phyloP scores from a whole-genome alignment of 92 coral and sea anemone species.

The Zoanthus gigantus region DNA sequence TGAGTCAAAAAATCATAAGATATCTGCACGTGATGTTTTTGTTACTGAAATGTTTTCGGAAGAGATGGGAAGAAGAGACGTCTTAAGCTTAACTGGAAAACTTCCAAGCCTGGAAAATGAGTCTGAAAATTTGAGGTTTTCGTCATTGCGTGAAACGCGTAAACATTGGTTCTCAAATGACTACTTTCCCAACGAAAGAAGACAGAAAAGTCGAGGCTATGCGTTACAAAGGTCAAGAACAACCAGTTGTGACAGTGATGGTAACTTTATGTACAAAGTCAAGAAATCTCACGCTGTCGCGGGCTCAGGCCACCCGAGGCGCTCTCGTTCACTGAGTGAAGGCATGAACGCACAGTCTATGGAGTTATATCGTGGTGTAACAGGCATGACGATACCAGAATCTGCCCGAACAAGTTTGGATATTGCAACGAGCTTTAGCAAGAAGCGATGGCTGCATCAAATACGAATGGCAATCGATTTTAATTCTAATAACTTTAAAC shows the following conservation, averaged over 20 bases:
- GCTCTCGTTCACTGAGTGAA: conserved; percentile 69
- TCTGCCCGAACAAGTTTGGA: conserved; percentile 88
- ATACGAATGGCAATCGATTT: conserved; percentile 90
- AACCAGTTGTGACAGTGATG: conserved; percentile 26
- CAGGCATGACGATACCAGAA: conserved; percentile 82
- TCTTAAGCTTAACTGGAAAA: conserved; percentile 16
- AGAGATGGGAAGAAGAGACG: background rate
- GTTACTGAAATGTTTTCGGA: conserved; percentile 5
- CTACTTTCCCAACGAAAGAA: conserved; percentile 23
- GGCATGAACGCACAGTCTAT: conserved; percentile 70
- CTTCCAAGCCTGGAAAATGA: conserved; percentile 16
- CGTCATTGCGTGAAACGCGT: conserved; percentile 50
- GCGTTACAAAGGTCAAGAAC: conserved; percentile 10
- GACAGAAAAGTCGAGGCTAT: conserved; percentile 59
- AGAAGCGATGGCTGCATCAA: conserved; percentile 91
- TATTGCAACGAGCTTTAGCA: conserved; percentile 86
- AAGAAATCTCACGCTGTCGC: conserved; percentile 19
- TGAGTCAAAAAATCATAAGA: background rate
- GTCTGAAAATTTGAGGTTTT: background rate
- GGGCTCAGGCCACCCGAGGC: conserved; percentile 46
- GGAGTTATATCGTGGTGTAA: conserved; percentile 75
- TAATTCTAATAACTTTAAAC: conserved; percentile 84
- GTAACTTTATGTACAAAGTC: background rate
- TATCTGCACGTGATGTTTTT: conserved; percentile 2
- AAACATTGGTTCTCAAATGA: conserved; percentile 37